These are phyloP conservation scores for Heliconius hermathena DNA, from an alignment of 1,140 invertebrate species.

Conservation along the genomic window DNA sequence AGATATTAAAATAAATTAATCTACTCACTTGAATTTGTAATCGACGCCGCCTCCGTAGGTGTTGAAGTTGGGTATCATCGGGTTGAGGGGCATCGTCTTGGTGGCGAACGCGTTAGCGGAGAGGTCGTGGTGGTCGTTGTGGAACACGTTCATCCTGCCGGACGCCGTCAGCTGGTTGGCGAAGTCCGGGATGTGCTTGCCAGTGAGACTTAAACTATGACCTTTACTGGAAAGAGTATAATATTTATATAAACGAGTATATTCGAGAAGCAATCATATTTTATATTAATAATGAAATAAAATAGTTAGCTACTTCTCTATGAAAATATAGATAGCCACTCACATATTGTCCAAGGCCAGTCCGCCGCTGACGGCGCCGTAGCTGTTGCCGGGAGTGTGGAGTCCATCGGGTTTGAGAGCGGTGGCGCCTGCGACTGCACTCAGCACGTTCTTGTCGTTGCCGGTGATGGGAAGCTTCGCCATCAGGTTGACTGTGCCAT, in stretches of 20 bases:
- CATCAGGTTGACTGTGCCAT: constrained; percentile 46
- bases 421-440: constrained; percentile 44
- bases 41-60: constrained; percentile 55
- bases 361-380: constrained; percentile 43
- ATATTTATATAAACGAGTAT: background rate
- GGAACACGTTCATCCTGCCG: constrained; percentile 50
- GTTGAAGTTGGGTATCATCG: constrained; percentile 52
- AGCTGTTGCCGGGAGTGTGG: background rate
- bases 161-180: constrained; percentile 52
- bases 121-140: constrained; percentile 57
- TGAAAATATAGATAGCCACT: constrained; percentile 22
- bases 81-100: constrained; percentile 50
- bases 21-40: constrained; percentile 56
- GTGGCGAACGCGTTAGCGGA: constrained; percentile 55
- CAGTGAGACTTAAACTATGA: constrained; percentile 44
- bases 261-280: background rate
- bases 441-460: constrained; percentile 48
- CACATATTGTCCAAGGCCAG: constrained; percentile 54
- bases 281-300: too few species aligned
- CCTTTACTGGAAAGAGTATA: constrained; percentile 44
- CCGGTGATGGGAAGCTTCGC: constrained; percentile 47
- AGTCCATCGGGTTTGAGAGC: constrained; percentile 35
- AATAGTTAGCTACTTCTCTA: background rate
- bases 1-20: background rate
- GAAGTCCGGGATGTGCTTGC: constrained; percentile 46